These are phyloP conservation scores for Pseudonaja textilis DNA, from an alignment of 2,113 vertebrate species.

Conservation along the genomic window DNA sequence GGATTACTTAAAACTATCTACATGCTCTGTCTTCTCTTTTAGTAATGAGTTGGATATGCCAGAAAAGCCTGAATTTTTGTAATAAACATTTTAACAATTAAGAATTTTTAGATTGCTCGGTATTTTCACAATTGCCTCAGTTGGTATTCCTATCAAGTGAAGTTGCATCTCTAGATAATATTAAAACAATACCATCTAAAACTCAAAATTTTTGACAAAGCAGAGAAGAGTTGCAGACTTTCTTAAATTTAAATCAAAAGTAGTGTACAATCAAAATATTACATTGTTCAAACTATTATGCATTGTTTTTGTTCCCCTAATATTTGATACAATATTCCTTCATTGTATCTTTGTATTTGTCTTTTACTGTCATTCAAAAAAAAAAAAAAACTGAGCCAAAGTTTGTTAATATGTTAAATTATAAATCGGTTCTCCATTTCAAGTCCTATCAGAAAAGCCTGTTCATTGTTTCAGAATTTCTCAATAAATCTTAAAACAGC, in stretches of 20 bases:
- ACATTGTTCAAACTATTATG: background rate
- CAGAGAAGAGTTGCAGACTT: background rate
- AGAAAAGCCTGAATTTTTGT: conserved; percentile 1
- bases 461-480: background rate
- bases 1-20: background rate
- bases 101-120: background rate
- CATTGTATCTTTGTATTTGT: background rate
- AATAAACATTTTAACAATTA: background rate
- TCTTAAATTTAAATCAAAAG: background rate
- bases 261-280: background rate
- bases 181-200: background rate
- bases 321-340: background rate
- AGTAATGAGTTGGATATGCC: background rate
- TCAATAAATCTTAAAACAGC: conserved; percentile 34
- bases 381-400: background rate
- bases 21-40: background rate
- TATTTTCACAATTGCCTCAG: background rate
- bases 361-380: background rate
- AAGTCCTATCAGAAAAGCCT: conserved; percentile 14
- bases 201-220: background rate
- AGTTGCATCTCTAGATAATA: background rate
- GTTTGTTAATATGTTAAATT: background rate
- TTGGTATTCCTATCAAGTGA: background rate
- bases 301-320: background rate
- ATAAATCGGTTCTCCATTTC: background rate